These are phyloP conservation scores for Pseudanteris insignis DNA, from an alignment of 2,888 invertebrate genomes.

Conservation along the genomic window DNA sequence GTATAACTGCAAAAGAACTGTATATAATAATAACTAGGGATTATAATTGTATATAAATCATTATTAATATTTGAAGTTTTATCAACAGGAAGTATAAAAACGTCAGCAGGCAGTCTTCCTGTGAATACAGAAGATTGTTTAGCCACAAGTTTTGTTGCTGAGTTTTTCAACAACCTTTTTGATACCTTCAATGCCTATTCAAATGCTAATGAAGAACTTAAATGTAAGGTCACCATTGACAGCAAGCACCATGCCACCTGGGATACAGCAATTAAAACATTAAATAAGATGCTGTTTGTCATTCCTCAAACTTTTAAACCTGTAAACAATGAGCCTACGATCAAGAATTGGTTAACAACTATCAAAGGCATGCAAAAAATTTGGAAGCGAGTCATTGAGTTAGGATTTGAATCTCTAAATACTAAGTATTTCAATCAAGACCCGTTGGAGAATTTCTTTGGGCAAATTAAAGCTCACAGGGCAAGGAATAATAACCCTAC, in stretches of 20 bases:
- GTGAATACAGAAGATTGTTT: too few relatives aligned
- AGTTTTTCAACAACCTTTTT: constrained; percentile 10
- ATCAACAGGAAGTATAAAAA: too few relatives aligned
- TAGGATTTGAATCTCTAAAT: background rate
- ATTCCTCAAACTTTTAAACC: background rate
- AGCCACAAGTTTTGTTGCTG: background rate
- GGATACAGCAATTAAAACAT: constrained; percentile 2
- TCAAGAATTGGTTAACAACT: constrained; percentile 1
- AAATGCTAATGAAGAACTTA: background rate
- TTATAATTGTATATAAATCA: too few relatives aligned
- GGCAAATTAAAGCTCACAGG: background rate
- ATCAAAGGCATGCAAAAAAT: constrained; percentile 5
- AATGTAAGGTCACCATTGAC: constrained; percentile 1
- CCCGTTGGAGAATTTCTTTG: constrained; percentile 4
- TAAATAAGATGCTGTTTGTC: background rate
- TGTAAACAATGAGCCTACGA: background rate
- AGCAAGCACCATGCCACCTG: background rate
- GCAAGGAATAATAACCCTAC: constrained; percentile 1
- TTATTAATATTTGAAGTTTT: too few relatives aligned
- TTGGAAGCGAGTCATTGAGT: background rate
- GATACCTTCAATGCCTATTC: constrained; percentile 2
- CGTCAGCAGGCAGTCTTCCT: too few relatives aligned
- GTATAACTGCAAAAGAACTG: too few relatives aligned
- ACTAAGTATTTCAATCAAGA: constrained; percentile 1
- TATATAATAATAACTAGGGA: too few relatives aligned